Evolutionary conservation across 35 echinoderm and acorn worm genomes (phyloP).

Genomic region (Ptychodera flava): DNA sequence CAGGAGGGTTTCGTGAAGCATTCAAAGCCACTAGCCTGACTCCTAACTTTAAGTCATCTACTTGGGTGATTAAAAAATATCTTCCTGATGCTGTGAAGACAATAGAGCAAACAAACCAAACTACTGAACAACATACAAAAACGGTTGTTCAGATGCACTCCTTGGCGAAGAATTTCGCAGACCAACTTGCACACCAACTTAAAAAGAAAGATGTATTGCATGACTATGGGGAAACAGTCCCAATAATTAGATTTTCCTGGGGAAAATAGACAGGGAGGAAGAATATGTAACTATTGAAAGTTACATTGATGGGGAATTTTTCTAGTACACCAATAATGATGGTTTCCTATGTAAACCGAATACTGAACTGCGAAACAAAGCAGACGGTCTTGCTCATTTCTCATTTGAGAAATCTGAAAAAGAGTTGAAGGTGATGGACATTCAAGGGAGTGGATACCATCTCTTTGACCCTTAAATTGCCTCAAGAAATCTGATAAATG

Average conservation of each 20-base stretch:
- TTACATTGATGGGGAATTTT: neutral
- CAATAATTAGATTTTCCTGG: neutral
- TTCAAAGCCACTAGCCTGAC: neutral
- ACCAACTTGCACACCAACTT: neutral
- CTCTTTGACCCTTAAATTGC: neutral
- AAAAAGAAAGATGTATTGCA: neutral
- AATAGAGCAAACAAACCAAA: neutral
- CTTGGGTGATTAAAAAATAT: neutral
- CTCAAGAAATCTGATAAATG: neutral
- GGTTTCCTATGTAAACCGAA: neutral
- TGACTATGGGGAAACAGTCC: neutral
- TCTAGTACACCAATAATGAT: neutral
- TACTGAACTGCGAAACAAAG: neutral
- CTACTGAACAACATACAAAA: neutral
- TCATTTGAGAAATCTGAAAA: neutral
- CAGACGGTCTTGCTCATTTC: neutral
- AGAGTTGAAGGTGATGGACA: neutral
- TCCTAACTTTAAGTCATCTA: neutral
- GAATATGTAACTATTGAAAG: neutral
- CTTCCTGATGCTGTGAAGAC: neutral
- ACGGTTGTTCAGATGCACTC: neutral
- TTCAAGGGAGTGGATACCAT: neutral
- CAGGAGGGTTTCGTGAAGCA: neutral
- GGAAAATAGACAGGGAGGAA: neutral
- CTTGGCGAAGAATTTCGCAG: neutral